Percentiles rank a stretch among this genome's conserved stretches.
Conservation (phyloP, 2,888 invertebrate genomes). For the Eledona agricola region DNA sequence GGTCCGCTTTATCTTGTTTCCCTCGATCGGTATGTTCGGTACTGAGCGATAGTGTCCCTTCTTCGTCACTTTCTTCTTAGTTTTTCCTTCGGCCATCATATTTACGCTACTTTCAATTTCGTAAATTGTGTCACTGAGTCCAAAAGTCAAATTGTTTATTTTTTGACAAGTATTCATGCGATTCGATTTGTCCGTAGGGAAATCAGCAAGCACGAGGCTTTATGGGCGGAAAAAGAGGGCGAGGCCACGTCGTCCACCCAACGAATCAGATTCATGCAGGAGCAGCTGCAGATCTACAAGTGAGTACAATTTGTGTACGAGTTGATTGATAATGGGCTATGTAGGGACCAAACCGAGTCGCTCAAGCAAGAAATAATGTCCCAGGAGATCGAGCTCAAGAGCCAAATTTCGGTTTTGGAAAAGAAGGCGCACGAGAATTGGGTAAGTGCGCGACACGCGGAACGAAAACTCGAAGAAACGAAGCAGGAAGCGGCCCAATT, state of each 20-base stretch:
- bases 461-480: slow-evolving; percentile 83
- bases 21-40: slow-evolving; percentile 3
- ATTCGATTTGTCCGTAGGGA: slow-evolving; percentile 68
- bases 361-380: slow-evolving; percentile 87
- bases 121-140: slow-evolving; percentile 9
- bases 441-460: slow-evolving; percentile 83
- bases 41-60: slow-evolving; percentile 6
- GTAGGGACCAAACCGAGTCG: slow-evolving; percentile 67
- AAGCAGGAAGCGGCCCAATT: slow-evolving; percentile 75
- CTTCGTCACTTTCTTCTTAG: neutral
- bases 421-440: slow-evolving; percentile 86
- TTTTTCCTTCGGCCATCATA: slow-evolving; percentile 4
- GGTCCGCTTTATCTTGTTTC: neutral
- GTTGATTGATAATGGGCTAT: no score
- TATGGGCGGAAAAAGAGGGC: slow-evolving; percentile 83
- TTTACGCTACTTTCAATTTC: slow-evolving; percentile 19
- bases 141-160: slow-evolving; percentile 17
- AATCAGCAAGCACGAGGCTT: slow-evolving; percentile 75
- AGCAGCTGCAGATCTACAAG: slow-evolving; percentile 83
- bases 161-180: slow-evolving; percentile 16
- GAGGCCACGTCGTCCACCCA: slow-evolving; percentile 83
- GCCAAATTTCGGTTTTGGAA: slow-evolving; percentile 80
- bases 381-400: slow-evolving; percentile 75
- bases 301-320: slow-evolving; percentile 58
- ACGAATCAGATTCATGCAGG: slow-evolving; percentile 78